phyloP scores from a whole-genome alignment of 2,113 vertebrate species.

The Petromus typicus region DNA sequence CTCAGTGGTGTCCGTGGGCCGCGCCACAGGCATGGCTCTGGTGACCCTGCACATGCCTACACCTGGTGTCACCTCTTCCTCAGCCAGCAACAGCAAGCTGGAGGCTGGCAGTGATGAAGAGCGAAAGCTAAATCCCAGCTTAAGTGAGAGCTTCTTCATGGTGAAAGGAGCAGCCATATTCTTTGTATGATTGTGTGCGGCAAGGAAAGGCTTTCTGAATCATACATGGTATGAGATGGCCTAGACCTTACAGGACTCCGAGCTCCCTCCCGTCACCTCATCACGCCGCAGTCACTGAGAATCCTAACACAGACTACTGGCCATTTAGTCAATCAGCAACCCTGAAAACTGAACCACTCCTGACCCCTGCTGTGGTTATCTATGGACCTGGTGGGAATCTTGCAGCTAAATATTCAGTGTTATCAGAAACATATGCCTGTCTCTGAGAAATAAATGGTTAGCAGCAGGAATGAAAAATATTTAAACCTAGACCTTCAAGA shows the following conservation, averaged over 20 bases:
- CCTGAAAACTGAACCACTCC: background rate
- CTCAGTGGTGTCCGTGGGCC: too few relatives aligned
- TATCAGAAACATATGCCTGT: background rate
- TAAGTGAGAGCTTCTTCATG: too few relatives aligned
- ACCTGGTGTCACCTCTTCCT: too few relatives aligned
- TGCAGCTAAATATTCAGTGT: background rate
- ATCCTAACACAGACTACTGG: background rate
- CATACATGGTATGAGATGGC: background rate
- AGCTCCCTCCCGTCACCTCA: background rate
- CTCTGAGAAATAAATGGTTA: slow-evolving; percentile 35
- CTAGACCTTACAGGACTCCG: background rate
- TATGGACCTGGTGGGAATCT: background rate
- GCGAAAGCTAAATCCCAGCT: too few relatives aligned
- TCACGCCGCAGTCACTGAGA: fast-evolving
- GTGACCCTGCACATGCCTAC: too few relatives aligned
- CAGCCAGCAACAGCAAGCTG: too few relatives aligned
- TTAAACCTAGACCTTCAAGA: slow-evolving; percentile 67
- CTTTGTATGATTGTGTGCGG: background rate
- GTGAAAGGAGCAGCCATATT: too few relatives aligned
- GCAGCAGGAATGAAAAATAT: slow-evolving; percentile 21
- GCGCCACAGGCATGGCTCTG: too few relatives aligned
- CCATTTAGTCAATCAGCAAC: background rate
- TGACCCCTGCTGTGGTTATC: background rate
- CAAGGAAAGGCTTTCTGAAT: background rate
- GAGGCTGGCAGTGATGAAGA: too few relatives aligned